Evolutionary conservation across 1,140 invertebrate genomes (phyloP), one percentile per base, ranked within the genome.

Genomic region (Lucilia cuprina): DNA sequence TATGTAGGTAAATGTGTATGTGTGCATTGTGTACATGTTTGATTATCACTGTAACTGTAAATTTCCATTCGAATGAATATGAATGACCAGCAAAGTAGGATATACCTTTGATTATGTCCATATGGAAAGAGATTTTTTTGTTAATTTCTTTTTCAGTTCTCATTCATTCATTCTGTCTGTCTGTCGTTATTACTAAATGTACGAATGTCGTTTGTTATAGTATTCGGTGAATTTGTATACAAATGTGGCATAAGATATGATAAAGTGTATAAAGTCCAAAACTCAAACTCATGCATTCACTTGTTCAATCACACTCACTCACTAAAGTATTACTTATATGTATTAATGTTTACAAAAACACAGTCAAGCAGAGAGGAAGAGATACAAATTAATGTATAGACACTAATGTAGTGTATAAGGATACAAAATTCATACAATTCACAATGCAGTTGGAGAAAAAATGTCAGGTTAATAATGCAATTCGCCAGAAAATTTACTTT

Each of bases 31-130:
- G 65, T 12, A 25, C 9, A 70, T 70, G 19, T 70, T 19, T 70
- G 65, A 70, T 70, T 70, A 70, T 70, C 65, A 70, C 65, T 70
- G 65, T 70, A 70, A 70, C 65, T 70, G 65, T 70, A 70, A 70
- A 70, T 70, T 70, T 70, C 65, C 65, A 70, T 70, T 70, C 65
- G 65, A 70, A 70, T 70, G 65, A 70, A 70, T 70, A 70, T 70
- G 65, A 70, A 70, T 70, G 65, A 70, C 65, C 65, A 70, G 65
- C 65, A 70, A 70, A 70, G 65, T 70, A 70, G 65, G 65, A 70
- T 70, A 70, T 70, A 70, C 65, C 65, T 70, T 70, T 70, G 65
- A 70, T 21, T 21, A 70, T 70, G 65, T 70, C 65, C 65, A 70
- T 70, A 70, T 70, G 65, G n/a, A 70, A 25, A 70, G 65, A 25